Evolutionary conservation across 2,888 invertebrate species (phyloP), one percentile per base, ranked within the genome.

Genomic region (Sinhomidia bicolor): DNA sequence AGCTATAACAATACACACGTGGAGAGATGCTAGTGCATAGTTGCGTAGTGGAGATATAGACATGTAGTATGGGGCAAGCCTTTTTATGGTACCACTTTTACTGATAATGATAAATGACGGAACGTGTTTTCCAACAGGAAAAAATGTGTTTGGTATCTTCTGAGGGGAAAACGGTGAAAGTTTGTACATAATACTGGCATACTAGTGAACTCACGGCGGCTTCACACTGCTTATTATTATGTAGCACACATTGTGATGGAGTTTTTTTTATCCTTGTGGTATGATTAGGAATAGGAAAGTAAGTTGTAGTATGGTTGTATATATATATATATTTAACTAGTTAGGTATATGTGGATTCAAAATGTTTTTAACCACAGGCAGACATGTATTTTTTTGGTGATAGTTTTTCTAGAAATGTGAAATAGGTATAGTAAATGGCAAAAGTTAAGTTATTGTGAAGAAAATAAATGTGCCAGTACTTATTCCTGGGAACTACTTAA

Each of bases 51-150:
- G 14, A n/a, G 44, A 32, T 26, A 32, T 14, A 62, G 4, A 36
- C 36, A 36, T 36, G 36, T 36, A 36, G 3, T 36, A 36, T 7
- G 36, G 23, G 14, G 10, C 23, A 47, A 74, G 47, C 74, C 74
- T 26, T 47, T 74, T 44, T 74, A 47, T 47, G 47, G 47, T 62
- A 62, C 62, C 62, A 29, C 29, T 47, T 47, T 29, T 5, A 5
- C 32, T 78, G 76, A 78, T 78, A 78, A 78, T 78, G 76, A 78
- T 78, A 78, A 78, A 78, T 78, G 76, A 54, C 26, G 54, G 76
- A 36, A 32, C 51, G 76, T 78, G 51, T 78, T 54, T 23, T 54
- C 32, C 76, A 29, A 51, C 17, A 36, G n/a, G 9, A 78, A 78
- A 71, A 78, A 54, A 78, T 78, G 76, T 78, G 32, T 78, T 32